Evolutionary conservation across 2,113 vertebrate genomes (phyloP), one percentile per base, ranked within the genome.

Genomic region (Entomyzon cyanotis): DNA sequence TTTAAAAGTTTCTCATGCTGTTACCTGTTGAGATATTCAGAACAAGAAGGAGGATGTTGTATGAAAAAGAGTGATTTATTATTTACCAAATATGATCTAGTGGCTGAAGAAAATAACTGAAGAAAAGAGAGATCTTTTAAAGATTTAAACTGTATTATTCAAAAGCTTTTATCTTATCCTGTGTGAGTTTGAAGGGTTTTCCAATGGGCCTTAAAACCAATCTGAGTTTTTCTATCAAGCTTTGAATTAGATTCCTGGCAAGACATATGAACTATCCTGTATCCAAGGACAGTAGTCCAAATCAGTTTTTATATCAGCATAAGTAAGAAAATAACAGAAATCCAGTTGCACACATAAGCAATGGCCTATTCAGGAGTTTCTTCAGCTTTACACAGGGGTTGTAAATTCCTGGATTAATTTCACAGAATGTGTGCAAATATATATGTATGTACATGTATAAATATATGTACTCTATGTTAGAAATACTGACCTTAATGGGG

Each of bases 171-270:
- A 9, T 75, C 28, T 76, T 76, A 60, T 12, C 2, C 31, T 87
- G 4, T 30, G 8, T 73, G 53, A 73, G 12, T 60, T 75, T 65
- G 65, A 92, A 85, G 39, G 62, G 42, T 91, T 84, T 95, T 93
- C 62, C 46, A 55, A 31, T 35, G 53, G 84, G 30, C 35, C 37
- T 82, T 78, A 87, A 87, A 87, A 33, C 33, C n/a, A 69, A 15
- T 58, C 44, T 53, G 35, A 87, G 41, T 69, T 73, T 87, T 89
- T 95, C 62, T 30, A 73, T 93, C 24, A 75, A 62, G 28, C 12
- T 94, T 92, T 95, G 77, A 84, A 71, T 92, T 90, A 92, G 62
- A 69, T 68, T 22, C 30, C 23, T 76, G 62, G 53, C 31, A 84
- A 82, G 73, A 64, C 82, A 41, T 41, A 79, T 76, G 42, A 85